Conservation (phyloP, 2,888 invertebrate genomes). For the Hemistola chrysoprasaria region DNA sequence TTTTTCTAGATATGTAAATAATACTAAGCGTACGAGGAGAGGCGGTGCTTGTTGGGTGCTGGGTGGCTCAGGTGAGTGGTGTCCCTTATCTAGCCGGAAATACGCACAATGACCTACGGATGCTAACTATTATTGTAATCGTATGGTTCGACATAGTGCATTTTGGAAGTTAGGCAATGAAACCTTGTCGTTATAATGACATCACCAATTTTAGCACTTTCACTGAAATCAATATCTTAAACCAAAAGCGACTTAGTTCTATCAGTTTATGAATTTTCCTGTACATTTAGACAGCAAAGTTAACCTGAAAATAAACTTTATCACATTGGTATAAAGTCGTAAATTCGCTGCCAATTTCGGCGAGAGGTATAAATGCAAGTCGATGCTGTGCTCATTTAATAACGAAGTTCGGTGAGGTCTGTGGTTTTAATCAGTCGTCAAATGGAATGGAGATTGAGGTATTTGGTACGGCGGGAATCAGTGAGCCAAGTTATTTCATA, state of each 20-base stretch:
- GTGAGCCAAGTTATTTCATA: conserved; percentile 6
- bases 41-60: too few relatives aligned
- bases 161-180: too few relatives aligned
- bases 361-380: conserved; percentile 14
- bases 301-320: not conserved
- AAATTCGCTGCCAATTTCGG: conserved; percentile 7
- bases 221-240: conserved; percentile 5
- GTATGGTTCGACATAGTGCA: too few relatives aligned
- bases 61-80: too few relatives aligned
- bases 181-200: too few relatives aligned
- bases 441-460: conserved; percentile 23
- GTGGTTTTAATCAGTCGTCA: conserved; percentile 33
- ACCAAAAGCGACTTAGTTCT: conserved; percentile 1
- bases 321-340: conserved; percentile 4
- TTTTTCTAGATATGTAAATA: too few relatives aligned
- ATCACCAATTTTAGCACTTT: too few relatives aligned
- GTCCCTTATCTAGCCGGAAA: too few relatives aligned
- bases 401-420: conserved; percentile 18
- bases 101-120: too few relatives aligned
- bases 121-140: too few relatives aligned
- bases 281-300: not conserved
- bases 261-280: conserved; percentile 1
- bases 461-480: conserved; percentile 10
- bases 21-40: too few relatives aligned
- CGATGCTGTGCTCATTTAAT: conserved; percentile 18